phyloP scores from a whole-genome alignment of 2,797 vertebrate species.

The Danio albolineatus region DNA sequence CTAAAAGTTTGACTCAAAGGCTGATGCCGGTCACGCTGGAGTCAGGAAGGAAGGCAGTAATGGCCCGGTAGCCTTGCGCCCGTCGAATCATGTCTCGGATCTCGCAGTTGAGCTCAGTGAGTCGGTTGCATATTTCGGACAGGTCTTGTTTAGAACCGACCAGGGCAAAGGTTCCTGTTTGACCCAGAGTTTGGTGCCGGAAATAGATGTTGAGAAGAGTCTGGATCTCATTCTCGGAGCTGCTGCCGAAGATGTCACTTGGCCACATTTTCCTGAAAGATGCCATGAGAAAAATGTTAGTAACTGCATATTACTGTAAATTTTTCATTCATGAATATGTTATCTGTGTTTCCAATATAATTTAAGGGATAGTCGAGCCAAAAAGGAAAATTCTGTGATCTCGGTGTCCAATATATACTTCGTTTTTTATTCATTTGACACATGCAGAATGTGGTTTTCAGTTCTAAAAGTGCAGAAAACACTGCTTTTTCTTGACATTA shows the following conservation, averaged over 20 bases:
- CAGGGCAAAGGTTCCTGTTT: conserved; percentile 96
- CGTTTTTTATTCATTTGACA: no score
- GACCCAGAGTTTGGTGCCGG: conserved; percentile 95
- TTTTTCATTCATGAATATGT: background rate
- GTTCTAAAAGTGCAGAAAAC: no score
- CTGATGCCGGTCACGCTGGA: conserved; percentile 90
- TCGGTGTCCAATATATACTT: no score
- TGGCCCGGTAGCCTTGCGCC: conserved; percentile 88
- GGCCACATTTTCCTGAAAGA: conserved; percentile 89
- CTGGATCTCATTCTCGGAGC: conserved; percentile 92
- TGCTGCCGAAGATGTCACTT: conserved; percentile 94
- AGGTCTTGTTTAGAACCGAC: conserved; percentile 96
- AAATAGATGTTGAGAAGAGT: conserved; percentile 97
- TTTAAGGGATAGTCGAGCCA: background rate
- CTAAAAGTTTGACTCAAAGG: conserved; percentile 80
- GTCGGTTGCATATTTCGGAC: conserved; percentile 88
- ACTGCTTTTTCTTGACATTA: no score
- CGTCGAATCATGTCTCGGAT: conserved; percentile 93
- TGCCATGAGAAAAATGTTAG: background rate
- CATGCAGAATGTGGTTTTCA: no score
- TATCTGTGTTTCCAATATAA: background rate
- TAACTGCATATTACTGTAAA: background rate
- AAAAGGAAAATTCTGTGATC: background rate
- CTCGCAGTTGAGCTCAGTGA: conserved; percentile 94
- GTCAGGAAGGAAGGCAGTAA: conserved; percentile 92